A percentile compares a stretch with the other conserved stretches of the same genome.
These are phyloP conservation scores for Thymelicus acteon DNA, from an alignment of 2,888 invertebrate species.

Conservation along the genomic window DNA sequence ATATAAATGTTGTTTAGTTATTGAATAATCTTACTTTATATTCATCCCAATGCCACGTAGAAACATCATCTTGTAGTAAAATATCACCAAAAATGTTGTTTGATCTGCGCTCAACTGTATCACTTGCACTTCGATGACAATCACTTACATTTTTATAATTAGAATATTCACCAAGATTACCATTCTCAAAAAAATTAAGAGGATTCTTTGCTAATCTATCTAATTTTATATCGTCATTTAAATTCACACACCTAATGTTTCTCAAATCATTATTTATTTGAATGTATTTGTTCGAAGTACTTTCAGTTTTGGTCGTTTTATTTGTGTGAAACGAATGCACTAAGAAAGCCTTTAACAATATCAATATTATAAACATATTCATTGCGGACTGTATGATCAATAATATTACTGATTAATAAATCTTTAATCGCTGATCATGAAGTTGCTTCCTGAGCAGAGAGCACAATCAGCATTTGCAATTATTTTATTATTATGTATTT, in stretches of 20 bases:
- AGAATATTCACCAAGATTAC: slow-evolving; percentile 55
- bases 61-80: slow-evolving; percentile 57
- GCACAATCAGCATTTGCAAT: not conserved
- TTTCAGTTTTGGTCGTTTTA: slow-evolving; percentile 54
- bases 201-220: slow-evolving; percentile 52
- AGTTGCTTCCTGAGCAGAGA: not conserved
- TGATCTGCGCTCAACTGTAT: slow-evolving; percentile 47
- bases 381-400: not conserved
- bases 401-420: not conserved
- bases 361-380: slow-evolving; percentile 43
- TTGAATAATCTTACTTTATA: slow-evolving; percentile 64
- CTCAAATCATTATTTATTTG: slow-evolving; percentile 50
- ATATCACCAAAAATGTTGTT: slow-evolving; percentile 59
- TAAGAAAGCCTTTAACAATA: slow-evolving; percentile 52
- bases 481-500: not conserved
- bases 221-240: slow-evolving; percentile 40
- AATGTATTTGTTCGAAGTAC: slow-evolving; percentile 49
- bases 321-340: slow-evolving; percentile 50
- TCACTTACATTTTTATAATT: slow-evolving; percentile 57
- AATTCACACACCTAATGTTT: slow-evolving; percentile 46
- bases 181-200: slow-evolving; percentile 52
- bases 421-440: not conserved
- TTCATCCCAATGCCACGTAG: slow-evolving; percentile 69
- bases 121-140: slow-evolving; percentile 49
- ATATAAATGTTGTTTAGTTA: too few species aligned